Evolutionary conservation across 2,888 invertebrate genomes (phyloP), one percentile per base, ranked within the genome.

Genomic region (Drosophila prolongata): DNA sequence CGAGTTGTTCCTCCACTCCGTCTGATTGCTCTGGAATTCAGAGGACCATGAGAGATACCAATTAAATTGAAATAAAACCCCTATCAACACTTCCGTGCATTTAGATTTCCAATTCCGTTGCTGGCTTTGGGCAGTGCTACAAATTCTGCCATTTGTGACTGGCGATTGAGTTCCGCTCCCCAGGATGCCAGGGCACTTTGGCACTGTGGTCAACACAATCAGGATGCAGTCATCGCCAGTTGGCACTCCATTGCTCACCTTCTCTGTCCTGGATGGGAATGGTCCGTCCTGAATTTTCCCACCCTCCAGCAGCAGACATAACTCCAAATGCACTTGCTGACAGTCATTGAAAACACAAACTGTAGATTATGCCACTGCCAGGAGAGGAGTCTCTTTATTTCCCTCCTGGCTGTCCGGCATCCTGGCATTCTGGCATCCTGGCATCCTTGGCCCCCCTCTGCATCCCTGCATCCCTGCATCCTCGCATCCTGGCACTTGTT

Each of bases 311-410:
- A 13, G 14, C 65, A 43, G 68, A 67, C 68, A 68, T 67, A 68
- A 57, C 68, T 68, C 67, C 56, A 27, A 53, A 44, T 53, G 68
- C 68, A 68, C 55, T 38, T 61, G 61, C 70, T 64, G 72, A 72
- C 72, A 72, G 64, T 71, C 72, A 71, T 55, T 71, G 72, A 72
- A 71, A 72, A 58, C 71, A 70, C 62, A 72, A 71, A 62, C 57
- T 64, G 71, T 57, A 58, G 71, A 72, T 72, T 71, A 71, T 72
- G 71, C 57, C 53, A 70, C 56, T 53, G 54, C 52, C 59, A 53
- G 19, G 42, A 40, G 50, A 53, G 14, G 42, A 35, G 40, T n/a
- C 53, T 43, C 30, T 6, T 44, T 43, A 5, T 9, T 50, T 16
- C 27, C 24, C 44, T 24, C 14, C 10, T 9, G 14, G 24, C 34